Percentiles rank a stretch among this genome's conserved stretches.
These are phyloP conservation scores for Schrankia costaestrigalis DNA, from an alignment of 2,888 invertebrate genomes.

Conservation along the genomic window DNA sequence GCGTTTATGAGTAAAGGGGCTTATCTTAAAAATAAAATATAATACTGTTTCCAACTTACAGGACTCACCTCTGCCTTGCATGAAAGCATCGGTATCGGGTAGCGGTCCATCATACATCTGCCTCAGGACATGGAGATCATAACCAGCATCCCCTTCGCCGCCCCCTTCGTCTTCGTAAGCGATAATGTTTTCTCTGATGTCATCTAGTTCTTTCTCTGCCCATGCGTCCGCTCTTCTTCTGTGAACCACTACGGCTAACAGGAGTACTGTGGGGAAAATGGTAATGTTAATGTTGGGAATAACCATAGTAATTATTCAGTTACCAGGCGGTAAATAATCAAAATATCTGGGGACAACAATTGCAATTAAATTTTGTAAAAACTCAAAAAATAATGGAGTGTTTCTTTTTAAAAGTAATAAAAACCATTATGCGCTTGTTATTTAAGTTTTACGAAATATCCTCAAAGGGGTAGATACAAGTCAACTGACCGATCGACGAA, in stretches of 20 bases:
- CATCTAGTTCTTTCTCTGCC: conserved; percentile 95
- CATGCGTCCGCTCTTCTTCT: conserved; percentile 91
- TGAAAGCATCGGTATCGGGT: conserved; percentile 75
- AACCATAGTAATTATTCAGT: no score
- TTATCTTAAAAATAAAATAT: neutral
- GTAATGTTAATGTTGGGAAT: no score
- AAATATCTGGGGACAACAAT: no score
- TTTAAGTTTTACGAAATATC: no score
- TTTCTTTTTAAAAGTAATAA: no score
- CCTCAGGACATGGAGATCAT: conserved; percentile 90
- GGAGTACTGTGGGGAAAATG: conserved; percentile 79
- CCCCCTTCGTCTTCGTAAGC: conserved; percentile 99
- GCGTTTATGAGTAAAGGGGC: no score
- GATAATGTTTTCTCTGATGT: conserved; percentile 97
- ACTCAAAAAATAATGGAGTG: no score
- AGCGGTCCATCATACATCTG: conserved; percentile 83
- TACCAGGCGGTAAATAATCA: no score
- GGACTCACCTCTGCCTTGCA: conserved; percentile 73
- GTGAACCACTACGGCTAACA: conserved; percentile 95
- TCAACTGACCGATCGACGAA: no score
- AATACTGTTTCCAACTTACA: conserved; percentile 6
- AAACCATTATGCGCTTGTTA: no score
- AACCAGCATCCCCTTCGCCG: conserved; percentile 97
- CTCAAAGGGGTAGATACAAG: no score
- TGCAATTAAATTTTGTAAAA: no score